These are phyloP conservation scores for Zapus hudsonius DNA, from an alignment of 2,113 vertebrate species.

Conservation along the genomic window DNA sequence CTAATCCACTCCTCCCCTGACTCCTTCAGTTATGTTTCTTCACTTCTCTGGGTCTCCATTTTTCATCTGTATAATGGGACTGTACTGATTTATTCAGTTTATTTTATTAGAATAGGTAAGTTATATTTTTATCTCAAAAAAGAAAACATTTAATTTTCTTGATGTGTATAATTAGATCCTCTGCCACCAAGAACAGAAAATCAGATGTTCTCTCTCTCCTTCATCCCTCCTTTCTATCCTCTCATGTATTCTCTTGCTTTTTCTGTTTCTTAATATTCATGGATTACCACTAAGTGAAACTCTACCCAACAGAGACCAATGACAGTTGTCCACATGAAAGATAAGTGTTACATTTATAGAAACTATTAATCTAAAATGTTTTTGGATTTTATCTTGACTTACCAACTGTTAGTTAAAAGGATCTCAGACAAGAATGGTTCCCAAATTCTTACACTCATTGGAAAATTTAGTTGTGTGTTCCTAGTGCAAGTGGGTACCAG, in stretches of 20 bases:
- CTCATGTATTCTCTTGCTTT: background rate
- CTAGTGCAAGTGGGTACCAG: background rate
- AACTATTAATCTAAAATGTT: background rate
- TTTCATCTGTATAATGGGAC: background rate
- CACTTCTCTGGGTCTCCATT: background rate
- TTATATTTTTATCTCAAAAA: background rate
- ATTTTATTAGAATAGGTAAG: background rate
- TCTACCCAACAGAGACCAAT: background rate
- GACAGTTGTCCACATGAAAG: background rate
- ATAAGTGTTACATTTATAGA: slow-evolving; percentile 1
- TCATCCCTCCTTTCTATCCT: background rate
- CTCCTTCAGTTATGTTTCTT: background rate
- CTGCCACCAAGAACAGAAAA: background rate
- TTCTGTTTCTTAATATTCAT: background rate
- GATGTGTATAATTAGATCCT: background rate
- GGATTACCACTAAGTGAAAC: background rate
- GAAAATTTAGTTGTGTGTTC: slow-evolving; percentile 42
- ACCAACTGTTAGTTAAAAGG: background rate
- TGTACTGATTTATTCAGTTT: background rate
- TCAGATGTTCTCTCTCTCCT: too few relatives aligned
- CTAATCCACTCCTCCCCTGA: background rate
- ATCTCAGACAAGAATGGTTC: background rate
- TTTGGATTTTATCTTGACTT: background rate
- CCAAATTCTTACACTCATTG: background rate
- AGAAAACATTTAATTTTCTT: slow-evolving; percentile 41